A percentile compares a stretch with the other conserved stretches of the same genome.
phyloP scores from a whole-genome alignment of 2,888 invertebrate species.

The Hyposoter didymator region DNA sequence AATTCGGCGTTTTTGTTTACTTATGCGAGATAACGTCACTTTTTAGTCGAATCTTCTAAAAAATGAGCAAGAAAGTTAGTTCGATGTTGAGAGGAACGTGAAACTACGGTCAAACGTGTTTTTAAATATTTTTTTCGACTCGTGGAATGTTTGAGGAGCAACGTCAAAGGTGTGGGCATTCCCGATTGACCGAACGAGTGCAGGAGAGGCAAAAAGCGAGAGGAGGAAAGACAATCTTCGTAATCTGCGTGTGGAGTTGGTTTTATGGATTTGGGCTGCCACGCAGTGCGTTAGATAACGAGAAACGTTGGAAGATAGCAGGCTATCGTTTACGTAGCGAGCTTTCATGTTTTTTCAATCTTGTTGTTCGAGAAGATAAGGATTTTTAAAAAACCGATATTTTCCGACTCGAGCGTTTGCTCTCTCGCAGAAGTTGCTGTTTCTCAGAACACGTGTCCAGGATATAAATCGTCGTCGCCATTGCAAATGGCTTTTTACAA shows the following conservation, averaged over 20 bases:
- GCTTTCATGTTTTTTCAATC: neutral
- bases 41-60: neutral
- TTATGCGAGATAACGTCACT: neutral
- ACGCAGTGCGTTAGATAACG: neutral
- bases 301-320: neutral
- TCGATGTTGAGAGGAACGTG: neutral
- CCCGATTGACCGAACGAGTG: neutral
- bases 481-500: neutral
- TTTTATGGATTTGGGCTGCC: slow-evolving; percentile 5
- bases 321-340: neutral
- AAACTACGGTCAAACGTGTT: neutral
- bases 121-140: neutral
- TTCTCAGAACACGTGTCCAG: neutral
- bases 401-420: neutral
- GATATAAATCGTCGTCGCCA: neutral
- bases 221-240: neutral
- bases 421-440: neutral
- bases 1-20: slow-evolving; percentile 10
- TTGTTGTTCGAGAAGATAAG: neutral
- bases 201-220: neutral
- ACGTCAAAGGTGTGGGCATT: neutral
- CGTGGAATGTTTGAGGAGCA: slow-evolving; percentile 26
- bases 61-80: neutral
- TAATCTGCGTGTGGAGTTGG: neutral
- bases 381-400: neutral